Conservation (phyloP, 2,888 invertebrate species). For the Oegoconia quadripuncta region DNA sequence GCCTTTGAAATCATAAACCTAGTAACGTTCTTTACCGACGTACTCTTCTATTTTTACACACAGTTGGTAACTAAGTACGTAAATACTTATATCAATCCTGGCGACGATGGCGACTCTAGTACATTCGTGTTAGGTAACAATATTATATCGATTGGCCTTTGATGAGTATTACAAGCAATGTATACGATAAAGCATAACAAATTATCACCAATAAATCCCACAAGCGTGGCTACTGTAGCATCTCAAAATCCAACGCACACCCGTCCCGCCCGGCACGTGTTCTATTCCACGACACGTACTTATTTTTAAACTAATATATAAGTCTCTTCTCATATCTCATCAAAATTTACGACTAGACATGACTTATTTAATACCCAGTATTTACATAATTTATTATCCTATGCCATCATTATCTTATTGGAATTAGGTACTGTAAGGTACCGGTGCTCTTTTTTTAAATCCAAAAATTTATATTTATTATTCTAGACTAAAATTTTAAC, state of each 20-base stretch:
- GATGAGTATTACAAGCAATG: neutral
- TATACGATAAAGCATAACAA: neutral
- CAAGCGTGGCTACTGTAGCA: neutral
- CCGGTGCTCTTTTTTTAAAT: too few species aligned
- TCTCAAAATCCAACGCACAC: constrained; percentile 58
- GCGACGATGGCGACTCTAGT: neutral
- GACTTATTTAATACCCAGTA: too few species aligned
- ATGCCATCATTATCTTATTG: neutral
- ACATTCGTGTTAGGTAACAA: too few species aligned
- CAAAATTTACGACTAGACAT: too few species aligned
- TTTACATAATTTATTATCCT: constrained; percentile 3
- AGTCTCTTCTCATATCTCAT: constrained; percentile 45
- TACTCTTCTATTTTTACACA: too few species aligned
- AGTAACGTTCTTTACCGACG: too few species aligned
- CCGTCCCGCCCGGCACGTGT: constrained; percentile 73
- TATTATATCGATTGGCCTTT: too few species aligned
- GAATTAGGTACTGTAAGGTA: neutral
- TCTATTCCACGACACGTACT: constrained; percentile 73
- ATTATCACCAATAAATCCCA: neutral
- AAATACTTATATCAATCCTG: too few species aligned
- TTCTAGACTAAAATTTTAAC: constrained; percentile 18
- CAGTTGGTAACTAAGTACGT: too few species aligned
- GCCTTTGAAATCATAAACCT: too few species aligned
- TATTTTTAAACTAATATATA: constrained; percentile 36
- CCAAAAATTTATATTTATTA: too few species aligned